These are phyloP conservation scores for Ptychoptera albimana DNA, from an alignment of 2,888 invertebrate species.

Conservation along the genomic window DNA sequence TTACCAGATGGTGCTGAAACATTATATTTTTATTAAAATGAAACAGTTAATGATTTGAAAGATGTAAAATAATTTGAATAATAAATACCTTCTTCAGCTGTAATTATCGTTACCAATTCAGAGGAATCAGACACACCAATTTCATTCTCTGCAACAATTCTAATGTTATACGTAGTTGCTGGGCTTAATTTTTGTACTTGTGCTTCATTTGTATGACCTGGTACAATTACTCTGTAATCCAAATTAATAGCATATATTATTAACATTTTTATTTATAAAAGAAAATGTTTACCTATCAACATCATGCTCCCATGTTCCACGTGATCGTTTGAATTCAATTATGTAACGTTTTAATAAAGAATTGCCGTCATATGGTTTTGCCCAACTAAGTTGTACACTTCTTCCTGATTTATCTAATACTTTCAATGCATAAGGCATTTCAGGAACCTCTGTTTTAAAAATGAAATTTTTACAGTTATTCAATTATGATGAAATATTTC, in stretches of 20 bases:
- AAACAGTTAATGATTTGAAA: too few species aligned
- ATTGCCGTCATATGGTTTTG: conserved; percentile 82
- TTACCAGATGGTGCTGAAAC: conserved; percentile 61
- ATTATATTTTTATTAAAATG: too few species aligned
- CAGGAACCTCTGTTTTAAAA: conserved; percentile 46
- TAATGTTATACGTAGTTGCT: conserved; percentile 82
- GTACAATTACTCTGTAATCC: conserved; percentile 47
- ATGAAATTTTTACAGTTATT: too few species aligned
- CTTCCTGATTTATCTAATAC: conserved; percentile 82
- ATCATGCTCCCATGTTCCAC: conserved; percentile 66
- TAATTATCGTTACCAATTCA: conserved; percentile 84
- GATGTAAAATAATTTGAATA: too few species aligned
- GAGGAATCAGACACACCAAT: conserved; percentile 87
- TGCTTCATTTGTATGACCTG: conserved; percentile 78
- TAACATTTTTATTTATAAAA: background rate
- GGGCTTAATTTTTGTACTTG: conserved; percentile 79
- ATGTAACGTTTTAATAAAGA: conserved; percentile 78
- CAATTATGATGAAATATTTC: too few species aligned
- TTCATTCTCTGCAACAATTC: conserved; percentile 87
- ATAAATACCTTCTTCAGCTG: conserved; percentile 75
- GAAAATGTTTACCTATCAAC: conserved; percentile 42
- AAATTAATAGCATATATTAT: background rate
- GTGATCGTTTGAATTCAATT: conserved; percentile 81
- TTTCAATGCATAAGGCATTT: conserved; percentile 77
- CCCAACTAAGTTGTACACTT: conserved; percentile 83